Evolutionary conservation across 2,113 vertebrate species (phyloP).

Genomic region (Nycticorax nycticorax): DNA sequence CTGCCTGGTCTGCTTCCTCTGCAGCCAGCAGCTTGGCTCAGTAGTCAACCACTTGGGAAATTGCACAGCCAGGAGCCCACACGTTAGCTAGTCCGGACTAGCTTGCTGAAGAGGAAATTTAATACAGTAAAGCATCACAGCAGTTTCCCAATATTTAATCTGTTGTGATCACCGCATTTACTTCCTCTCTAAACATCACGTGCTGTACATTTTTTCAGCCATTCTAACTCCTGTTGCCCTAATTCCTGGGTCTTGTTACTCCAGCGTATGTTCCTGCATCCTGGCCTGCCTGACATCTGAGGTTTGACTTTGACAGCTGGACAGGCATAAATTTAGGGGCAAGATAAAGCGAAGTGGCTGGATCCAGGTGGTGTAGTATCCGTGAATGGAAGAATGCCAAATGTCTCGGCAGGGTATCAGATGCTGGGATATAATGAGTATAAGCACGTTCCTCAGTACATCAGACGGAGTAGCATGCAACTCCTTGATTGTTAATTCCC

Average conservation of each 20-base stretch:
- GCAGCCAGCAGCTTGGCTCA: background rate
- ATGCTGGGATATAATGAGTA: background rate
- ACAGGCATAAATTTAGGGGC: background rate
- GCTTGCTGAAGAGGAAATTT: background rate
- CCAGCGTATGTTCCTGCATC: background rate
- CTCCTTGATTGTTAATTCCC: background rate
- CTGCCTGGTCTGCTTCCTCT: background rate
- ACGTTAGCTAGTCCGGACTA: background rate
- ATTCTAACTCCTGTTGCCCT: background rate
- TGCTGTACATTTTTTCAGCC: background rate
- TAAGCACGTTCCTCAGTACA: background rate
- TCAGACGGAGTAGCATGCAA: background rate
- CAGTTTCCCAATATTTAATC: background rate
- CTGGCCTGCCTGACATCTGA: background rate
- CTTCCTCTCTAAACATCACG: background rate
- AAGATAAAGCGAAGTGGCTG: background rate
- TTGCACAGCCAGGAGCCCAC: background rate
- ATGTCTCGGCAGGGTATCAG: background rate
- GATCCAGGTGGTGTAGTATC: background rate
- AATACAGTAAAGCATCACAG: background rate
- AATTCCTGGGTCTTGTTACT: background rate
- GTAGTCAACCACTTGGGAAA: background rate
- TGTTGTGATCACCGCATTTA: background rate
- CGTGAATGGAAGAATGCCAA: background rate
- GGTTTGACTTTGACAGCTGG: background rate